A percentile compares a stretch with the other conserved stretches of the same genome.
These are phyloP conservation scores for Brotula barbata DNA, from an alignment of 2,797 vertebrate genomes.

Conservation along the genomic window DNA sequence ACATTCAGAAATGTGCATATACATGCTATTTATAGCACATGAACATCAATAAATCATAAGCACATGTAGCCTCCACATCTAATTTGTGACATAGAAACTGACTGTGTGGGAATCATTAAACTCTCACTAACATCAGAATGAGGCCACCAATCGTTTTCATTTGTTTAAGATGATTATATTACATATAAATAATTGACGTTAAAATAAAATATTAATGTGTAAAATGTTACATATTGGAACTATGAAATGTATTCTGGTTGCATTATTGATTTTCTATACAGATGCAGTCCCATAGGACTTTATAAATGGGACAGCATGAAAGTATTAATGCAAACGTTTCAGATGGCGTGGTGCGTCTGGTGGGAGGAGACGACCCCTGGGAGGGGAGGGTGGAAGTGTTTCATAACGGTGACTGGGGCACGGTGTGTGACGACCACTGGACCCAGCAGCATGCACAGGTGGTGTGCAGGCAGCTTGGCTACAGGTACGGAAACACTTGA, in stretches of 20 bases:
- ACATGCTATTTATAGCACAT: constrained; percentile 55
- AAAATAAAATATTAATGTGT: constrained; percentile 5
- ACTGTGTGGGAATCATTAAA: too few species aligned
- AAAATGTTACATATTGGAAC: constrained; percentile 2
- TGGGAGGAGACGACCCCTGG: constrained; percentile 81
- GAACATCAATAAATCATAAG: constrained; percentile 66
- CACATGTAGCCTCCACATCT: constrained; percentile 37
- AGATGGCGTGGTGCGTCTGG: constrained; percentile 87
- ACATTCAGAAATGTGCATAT: constrained; percentile 3
- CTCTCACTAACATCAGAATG: too few species aligned
- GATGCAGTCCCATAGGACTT: not conserved
- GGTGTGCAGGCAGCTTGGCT: constrained; percentile 92
- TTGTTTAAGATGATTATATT: too few species aligned
- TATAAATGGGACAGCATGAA: not conserved
- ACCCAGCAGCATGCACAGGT: constrained; percentile 84
- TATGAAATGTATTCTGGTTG: constrained; percentile 5
- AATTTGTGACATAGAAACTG: constrained; percentile 32
- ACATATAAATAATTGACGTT: constrained; percentile 12
- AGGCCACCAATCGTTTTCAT: too few species aligned
- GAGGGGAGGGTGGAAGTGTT: constrained; percentile 93
- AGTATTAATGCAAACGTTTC: constrained; percentile 29
- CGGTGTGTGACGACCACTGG: constrained; percentile 93
- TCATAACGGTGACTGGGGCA: constrained; percentile 90
- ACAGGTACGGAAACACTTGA: constrained; percentile 69
- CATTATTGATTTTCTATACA: not conserved